These are phyloP conservation scores for Tribolium castaneum DNA, from an alignment of 1,140 invertebrate genomes.

Conservation along the genomic window DNA sequence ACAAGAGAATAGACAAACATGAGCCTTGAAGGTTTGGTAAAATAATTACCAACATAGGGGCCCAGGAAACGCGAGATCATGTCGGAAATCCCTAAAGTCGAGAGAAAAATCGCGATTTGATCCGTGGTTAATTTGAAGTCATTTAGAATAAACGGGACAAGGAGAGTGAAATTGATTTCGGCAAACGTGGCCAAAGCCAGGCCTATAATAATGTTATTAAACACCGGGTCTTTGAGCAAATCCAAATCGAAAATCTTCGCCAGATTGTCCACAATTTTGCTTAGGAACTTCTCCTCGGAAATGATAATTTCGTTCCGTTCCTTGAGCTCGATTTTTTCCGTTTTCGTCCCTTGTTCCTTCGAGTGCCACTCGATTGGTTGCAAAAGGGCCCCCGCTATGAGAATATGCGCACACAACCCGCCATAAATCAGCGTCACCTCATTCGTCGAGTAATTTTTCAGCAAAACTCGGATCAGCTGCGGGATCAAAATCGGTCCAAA, in stretches of 20 bases:
- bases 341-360: slow-evolving; percentile 18
- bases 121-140: slow-evolving; percentile 70
- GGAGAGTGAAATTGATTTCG: slow-evolving; percentile 76
- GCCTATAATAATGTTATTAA: slow-evolving; percentile 75
- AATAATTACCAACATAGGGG: slow-evolving; percentile 69
- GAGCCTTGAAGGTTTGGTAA: slow-evolving; percentile 59
- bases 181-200: slow-evolving; percentile 75
- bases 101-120: slow-evolving; percentile 73
- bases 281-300: not conserved
- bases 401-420: slow-evolving; percentile 62
- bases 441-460: slow-evolving; percentile 61
- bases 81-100: slow-evolving; percentile 70
- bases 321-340: slow-evolving; percentile 61
- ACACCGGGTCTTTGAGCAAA: slow-evolving; percentile 74
- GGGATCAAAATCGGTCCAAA: slow-evolving; percentile 67
- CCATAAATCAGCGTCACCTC: slow-evolving; percentile 65
- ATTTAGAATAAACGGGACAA: slow-evolving; percentile 75
- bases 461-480: slow-evolving; percentile 61
- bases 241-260: slow-evolving; percentile 70
- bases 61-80: slow-evolving; percentile 71
- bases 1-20: slow-evolving; percentile 57
- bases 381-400: slow-evolving; percentile 63
- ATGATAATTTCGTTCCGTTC: slow-evolving; percentile 61
- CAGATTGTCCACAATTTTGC: not conserved
- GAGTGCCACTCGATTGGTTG: slow-evolving; percentile 68